Evolutionary conservation across 2,797 vertebrate species (phyloP).

Genomic region (Anguilla anguilla): DNA sequence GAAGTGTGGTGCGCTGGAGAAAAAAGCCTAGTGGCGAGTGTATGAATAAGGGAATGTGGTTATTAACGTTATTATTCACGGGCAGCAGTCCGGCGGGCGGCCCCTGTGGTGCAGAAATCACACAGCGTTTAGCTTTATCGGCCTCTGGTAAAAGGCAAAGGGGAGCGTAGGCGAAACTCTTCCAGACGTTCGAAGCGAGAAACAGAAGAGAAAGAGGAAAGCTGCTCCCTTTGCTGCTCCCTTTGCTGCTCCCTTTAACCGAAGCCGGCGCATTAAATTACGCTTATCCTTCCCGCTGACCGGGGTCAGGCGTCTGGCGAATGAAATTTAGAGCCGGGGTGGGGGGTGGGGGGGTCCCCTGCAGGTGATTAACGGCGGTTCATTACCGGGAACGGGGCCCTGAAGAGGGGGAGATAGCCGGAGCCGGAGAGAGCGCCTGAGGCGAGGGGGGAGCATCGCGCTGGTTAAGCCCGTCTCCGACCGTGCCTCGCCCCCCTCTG

Average conservation of each 20-base stretch:
- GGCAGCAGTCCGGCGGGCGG: not conserved
- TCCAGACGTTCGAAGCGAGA: not conserved
- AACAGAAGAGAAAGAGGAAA: not conserved
- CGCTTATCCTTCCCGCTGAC: not conserved
- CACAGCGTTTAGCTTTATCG: not conserved
- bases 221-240: not conserved
- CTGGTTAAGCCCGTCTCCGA: not conserved
- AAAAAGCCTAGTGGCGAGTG: not conserved
- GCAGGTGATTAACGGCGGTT: not conserved
- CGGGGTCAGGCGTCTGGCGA: not conserved
- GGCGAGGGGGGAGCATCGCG: not conserved
- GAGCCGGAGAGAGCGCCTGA: not conserved
- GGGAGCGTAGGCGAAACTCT: not conserved
- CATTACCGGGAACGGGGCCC: not conserved
- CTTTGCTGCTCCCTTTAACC: not conserved
- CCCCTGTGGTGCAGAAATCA: not conserved
- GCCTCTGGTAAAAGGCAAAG: not conserved
- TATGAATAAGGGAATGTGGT: not conserved
- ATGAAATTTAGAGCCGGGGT: not conserved
- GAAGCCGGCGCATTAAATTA: not conserved
- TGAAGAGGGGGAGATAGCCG: not conserved
- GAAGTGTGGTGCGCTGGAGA: not conserved
- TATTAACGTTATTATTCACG: too few species aligned
- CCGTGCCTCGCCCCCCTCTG: not conserved
- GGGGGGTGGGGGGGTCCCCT: not conserved